These are phyloP conservation scores for Neopipo cinnamomea DNA, from an alignment of 2,113 vertebrate species.

Conservation along the genomic window DNA sequence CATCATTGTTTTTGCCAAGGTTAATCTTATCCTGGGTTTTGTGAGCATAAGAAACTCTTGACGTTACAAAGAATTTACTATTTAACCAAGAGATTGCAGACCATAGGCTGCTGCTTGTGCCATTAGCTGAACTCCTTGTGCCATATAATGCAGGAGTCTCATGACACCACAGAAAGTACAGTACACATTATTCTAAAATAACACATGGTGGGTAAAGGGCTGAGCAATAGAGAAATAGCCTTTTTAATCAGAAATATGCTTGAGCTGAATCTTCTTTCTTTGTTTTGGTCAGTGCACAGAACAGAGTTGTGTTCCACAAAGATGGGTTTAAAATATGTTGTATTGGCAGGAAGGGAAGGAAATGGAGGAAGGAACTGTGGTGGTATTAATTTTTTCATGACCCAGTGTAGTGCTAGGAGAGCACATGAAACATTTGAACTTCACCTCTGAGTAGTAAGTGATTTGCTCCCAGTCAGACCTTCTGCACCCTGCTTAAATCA, in stretches of 20 bases:
- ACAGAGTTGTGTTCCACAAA: background rate
- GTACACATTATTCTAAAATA: background rate
- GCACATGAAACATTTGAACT: background rate
- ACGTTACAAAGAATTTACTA: background rate
- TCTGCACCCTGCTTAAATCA: background rate
- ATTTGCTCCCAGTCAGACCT: background rate
- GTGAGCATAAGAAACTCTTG: background rate
- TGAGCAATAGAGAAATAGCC: background rate
- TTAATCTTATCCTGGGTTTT: background rate
- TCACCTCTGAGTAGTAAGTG: background rate
- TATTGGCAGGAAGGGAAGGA: background rate
- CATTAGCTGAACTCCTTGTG: background rate
- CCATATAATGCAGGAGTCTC: background rate
- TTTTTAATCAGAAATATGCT: background rate
- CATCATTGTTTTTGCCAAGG: background rate
- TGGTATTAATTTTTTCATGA: background rate
- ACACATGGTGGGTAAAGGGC: fast-evolving
- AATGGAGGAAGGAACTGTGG: background rate
- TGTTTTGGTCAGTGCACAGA: background rate
- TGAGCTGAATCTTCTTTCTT: background rate
- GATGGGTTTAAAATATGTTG: background rate
- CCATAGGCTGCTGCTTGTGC: background rate
- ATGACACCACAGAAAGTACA: background rate
- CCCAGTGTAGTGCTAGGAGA: background rate
- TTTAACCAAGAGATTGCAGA: background rate